Conservation (phyloP, 2,888 invertebrate species). For the Peribatodes rhomboidaria region DNA sequence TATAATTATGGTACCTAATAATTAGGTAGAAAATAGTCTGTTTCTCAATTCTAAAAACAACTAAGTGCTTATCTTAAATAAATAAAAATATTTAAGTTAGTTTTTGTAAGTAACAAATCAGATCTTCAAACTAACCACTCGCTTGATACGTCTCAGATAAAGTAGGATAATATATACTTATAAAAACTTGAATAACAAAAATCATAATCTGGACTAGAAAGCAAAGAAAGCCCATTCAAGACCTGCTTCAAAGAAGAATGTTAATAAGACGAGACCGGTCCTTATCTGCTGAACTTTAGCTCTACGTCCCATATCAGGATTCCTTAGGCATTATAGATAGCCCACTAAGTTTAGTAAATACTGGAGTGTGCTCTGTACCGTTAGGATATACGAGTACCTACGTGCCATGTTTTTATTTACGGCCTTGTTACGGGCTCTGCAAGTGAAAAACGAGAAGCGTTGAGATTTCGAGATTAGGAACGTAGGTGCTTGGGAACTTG, state of each 20-base stretch:
- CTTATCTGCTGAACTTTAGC: slow-evolving; percentile 28
- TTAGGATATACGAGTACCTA: slow-evolving; percentile 37
- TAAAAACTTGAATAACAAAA: slow-evolving; percentile 1
- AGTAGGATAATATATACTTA: not conserved
- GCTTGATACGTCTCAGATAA: not conserved
- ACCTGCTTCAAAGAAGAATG: slow-evolving; percentile 42
- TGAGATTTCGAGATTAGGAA: slow-evolving; percentile 1
- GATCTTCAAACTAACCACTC: not conserved
- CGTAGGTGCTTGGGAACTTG: not conserved
- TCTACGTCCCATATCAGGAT: slow-evolving; percentile 43
- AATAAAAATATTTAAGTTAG: no score
- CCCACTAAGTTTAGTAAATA: slow-evolving; percentile 41
- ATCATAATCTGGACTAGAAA: slow-evolving; percentile 21
- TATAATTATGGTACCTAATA: no score
- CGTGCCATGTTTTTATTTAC: slow-evolving; percentile 37
- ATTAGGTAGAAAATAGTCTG: no score
- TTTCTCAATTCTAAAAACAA: no score
- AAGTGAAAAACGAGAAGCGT: slow-evolving; percentile 27
- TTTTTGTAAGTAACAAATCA: not conserved
- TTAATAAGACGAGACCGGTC: slow-evolving; percentile 40
- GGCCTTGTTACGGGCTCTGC: slow-evolving; percentile 16
- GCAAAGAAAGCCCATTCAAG: slow-evolving; percentile 35
- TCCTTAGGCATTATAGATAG: slow-evolving; percentile 37
- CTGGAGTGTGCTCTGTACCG: slow-evolving; percentile 45
- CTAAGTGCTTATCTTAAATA: no score